These are phyloP conservation scores for Hyles euphorbiae DNA, from an alignment of 1,140 invertebrate species.

Conservation along the genomic window DNA sequence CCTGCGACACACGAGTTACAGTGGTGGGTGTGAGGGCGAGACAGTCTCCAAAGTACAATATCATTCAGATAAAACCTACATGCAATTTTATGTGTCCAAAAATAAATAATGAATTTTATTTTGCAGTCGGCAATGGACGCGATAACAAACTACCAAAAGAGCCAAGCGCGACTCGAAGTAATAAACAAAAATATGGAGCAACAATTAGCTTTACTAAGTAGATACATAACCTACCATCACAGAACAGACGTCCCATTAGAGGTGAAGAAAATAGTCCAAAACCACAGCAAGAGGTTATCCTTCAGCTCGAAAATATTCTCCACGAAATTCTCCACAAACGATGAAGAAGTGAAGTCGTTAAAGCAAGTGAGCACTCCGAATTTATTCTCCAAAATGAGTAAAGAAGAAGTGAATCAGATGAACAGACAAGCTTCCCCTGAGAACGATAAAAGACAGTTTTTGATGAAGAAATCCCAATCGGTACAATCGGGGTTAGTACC, in stretches of 20 bases:
- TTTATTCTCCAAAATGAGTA: constrained; percentile 57
- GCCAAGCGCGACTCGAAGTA: constrained; percentile 52
- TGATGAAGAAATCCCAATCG: constrained; percentile 71
- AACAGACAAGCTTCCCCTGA: constrained; percentile 28
- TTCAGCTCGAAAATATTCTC: constrained; percentile 64
- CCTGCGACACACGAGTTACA: too few species aligned
- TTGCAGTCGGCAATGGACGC: constrained; percentile 67
- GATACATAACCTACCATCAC: constrained; percentile 56
- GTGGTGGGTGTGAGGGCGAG: too few species aligned
- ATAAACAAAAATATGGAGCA: constrained; percentile 65
- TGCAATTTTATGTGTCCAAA: neutral
- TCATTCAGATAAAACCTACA: too few species aligned
- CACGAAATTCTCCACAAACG: constrained; percentile 52
- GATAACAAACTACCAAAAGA: constrained; percentile 60
- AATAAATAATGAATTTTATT: constrained; percentile 7
- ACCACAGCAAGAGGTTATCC: constrained; percentile 57
- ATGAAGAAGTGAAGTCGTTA: constrained; percentile 46
- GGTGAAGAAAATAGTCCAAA: constrained; percentile 62
- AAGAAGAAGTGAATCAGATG: constrained; percentile 47
- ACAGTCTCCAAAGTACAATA: too few species aligned
- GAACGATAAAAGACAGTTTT: constrained; percentile 54
- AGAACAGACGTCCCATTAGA: constrained; percentile 60
- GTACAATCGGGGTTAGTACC: constrained; percentile 67
- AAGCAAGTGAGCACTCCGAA: constrained; percentile 68
- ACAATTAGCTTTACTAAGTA: constrained; percentile 54